Conservation (phyloP, 2,888 invertebrate species). For the Yponomeuta cagnagella region DNA sequence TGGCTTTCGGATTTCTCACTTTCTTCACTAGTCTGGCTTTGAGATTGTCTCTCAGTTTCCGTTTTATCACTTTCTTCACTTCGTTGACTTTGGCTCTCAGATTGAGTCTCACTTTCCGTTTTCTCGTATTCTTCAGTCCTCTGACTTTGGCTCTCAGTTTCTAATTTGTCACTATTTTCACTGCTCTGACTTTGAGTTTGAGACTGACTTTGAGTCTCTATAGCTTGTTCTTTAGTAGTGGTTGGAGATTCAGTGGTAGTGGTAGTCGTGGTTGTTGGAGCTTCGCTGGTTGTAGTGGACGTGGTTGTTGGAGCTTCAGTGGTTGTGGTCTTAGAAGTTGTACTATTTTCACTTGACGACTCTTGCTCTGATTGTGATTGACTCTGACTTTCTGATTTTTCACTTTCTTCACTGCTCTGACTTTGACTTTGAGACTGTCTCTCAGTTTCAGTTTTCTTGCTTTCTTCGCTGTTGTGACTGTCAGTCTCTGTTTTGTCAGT, state of each 20-base stretch:
- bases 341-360: neutral
- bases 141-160: neutral
- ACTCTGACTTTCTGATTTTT: neutral
- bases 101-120: neutral
- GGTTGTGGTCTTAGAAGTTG: neutral
- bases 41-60: neutral
- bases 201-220: neutral
- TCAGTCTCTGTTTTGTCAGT: neutral
- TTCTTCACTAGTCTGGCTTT: neutral
- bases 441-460: neutral
- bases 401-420: neutral
- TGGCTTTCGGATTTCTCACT: neutral
- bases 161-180: neutral
- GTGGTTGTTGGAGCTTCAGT: conserved; percentile 1
- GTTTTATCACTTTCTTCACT: neutral
- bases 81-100: neutral
- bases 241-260: conserved; percentile 9
- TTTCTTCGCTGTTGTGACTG: neutral
- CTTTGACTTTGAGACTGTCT: neutral
- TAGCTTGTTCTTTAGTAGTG: neutral
- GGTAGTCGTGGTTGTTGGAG: neutral
- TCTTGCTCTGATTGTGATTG: neutral
- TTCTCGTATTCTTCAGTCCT: neutral
- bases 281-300: neutral
- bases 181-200: neutral